These are phyloP conservation scores for Trematomus loennbergii DNA, from an alignment of 2,113 vertebrate species.

Conservation along the genomic window DNA sequence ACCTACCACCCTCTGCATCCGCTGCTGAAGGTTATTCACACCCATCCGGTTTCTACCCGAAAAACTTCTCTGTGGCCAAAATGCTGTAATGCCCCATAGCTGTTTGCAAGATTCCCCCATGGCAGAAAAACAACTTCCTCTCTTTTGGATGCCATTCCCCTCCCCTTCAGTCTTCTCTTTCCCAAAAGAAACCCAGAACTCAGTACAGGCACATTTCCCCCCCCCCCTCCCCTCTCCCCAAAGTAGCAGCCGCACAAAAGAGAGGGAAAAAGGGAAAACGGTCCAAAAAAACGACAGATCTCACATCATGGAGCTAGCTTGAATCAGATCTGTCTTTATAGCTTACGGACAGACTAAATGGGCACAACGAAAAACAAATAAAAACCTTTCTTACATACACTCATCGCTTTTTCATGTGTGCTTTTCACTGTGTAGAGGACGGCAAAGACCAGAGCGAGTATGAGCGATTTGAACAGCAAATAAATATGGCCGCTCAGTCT, in stretches of 20 bases:
- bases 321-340: constrained; percentile 41
- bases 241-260: constrained; percentile 78
- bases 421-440: constrained; percentile 21
- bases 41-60: constrained; percentile 48
- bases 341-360: constrained; percentile 15
- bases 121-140: constrained; percentile 79
- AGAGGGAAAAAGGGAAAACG: constrained; percentile 57
- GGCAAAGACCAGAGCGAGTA: constrained; percentile 41
- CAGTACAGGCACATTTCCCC: constrained; percentile 78
- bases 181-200: constrained; percentile 84
- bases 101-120: constrained; percentile 85
- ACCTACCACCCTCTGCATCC: constrained; percentile 68
- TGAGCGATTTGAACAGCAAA: constrained; percentile 43
- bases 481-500: constrained; percentile 73
- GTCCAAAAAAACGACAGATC: constrained; percentile 68
- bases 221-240: constrained; percentile 61
- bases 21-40: constrained; percentile 65
- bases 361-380: constrained; percentile 38
- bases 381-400: constrained; percentile 40
- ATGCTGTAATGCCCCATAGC: constrained; percentile 85
- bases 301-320: constrained; percentile 58
- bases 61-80: constrained; percentile 50
- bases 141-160: constrained; percentile 70
- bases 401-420: neutral
- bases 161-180: constrained; percentile 82